Conservation (phyloP, 2,113 vertebrate genomes). For the Athene cunicularia region DNA sequence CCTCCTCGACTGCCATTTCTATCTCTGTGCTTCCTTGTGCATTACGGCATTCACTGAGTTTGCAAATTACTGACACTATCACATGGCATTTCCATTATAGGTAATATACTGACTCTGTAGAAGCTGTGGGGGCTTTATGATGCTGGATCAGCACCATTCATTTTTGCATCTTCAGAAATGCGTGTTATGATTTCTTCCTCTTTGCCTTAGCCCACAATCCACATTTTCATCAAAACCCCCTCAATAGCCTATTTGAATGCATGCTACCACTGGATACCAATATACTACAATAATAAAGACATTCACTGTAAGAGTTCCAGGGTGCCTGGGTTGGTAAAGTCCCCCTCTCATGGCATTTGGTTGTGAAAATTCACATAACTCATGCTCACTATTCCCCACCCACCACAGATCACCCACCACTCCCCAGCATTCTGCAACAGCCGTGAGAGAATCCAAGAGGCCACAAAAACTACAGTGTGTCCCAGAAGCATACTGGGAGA, state of each 20-base stretch:
- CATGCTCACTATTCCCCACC: background rate
- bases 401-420: background rate
- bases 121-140: background rate
- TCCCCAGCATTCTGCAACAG: background rate
- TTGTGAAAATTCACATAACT: background rate
- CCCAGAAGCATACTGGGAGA: background rate
- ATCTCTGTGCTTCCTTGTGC: background rate
- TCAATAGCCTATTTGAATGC: background rate
- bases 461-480: background rate
- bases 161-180: background rate
- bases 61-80: background rate
- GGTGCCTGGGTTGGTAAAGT: background rate
- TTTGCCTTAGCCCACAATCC: background rate
- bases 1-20: background rate
- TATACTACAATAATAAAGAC: background rate
- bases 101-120: background rate
- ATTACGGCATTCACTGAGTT: background rate
- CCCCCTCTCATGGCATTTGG: background rate
- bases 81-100: background rate
- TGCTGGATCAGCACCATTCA: background rate
- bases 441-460: background rate
- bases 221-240: background rate
- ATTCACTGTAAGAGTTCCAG: background rate
- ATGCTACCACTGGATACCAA: background rate
- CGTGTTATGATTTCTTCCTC: background rate